Evolutionary conservation across 2,888 invertebrate species (phyloP), one percentile per base, ranked within the genome.

Genomic region (Argynnis bischoffii): DNA sequence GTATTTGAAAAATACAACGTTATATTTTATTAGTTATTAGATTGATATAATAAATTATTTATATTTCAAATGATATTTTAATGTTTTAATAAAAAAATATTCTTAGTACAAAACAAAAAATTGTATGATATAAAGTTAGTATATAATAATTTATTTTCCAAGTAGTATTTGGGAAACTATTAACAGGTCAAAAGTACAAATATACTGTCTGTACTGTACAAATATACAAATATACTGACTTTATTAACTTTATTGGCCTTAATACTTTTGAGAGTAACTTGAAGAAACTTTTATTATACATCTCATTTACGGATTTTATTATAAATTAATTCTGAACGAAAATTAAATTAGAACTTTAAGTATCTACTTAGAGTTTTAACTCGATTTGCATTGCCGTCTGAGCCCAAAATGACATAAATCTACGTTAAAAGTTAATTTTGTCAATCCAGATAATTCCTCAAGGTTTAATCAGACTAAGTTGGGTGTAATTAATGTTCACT

Each of bases 381-480:
- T 70, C 72, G 64, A 74, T 74, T 70, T 70, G 76, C 74, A 73
- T 73, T 67, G 74, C 73, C 76, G 70, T 75, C 77, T 76, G 76
- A 76, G 76, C 76, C 78, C 74, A 77, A 78, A 81, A 81, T 80
- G 79, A 84, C 86, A 90, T 91, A 90, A 92, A 90, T 92, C 87
- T 88, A 83, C 90, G 90, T 91, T 91, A 90, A 92, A 92, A 92
- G 92, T 92, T 92, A 92, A 91, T 92, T 92, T 92, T 89, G 90
- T 90, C 91, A 91, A 91, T 92, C 90, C 88, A 87, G 86, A 89
- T 92, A 92, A 92, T 92, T 90, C 91, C 92, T 91, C 89, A 89
- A 89, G 91, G 89, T 91, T 92, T 92, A 92, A 91, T 91, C 90
- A 90, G 90, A 87, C 88, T 90, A 90, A 92, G 91, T 92, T 92